phyloP scores from a whole-genome alignment of 1,140 invertebrate genomes.

The Oryctes rhinoceros region DNA sequence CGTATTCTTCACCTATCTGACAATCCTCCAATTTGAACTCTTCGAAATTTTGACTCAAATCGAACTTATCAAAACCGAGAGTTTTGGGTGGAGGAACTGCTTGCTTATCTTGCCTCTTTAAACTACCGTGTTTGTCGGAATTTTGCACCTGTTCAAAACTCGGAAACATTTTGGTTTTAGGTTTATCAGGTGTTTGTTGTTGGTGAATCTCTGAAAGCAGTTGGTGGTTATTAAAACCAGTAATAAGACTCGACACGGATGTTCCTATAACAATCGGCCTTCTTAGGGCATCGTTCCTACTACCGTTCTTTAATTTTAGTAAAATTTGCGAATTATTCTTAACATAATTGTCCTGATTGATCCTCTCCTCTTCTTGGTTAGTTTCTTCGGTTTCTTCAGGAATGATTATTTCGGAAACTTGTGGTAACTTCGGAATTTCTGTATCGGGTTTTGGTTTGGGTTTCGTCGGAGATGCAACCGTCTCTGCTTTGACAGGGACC shows the following conservation, averaged over 20 bases:
- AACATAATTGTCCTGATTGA: constrained; percentile 59
- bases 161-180: constrained; percentile 54
- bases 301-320: constrained; percentile 47
- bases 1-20: constrained; percentile 63
- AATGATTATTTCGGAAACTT: constrained; percentile 70
- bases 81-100: constrained; percentile 45
- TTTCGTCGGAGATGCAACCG: constrained; percentile 60
- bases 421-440: constrained; percentile 69
- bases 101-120: constrained; percentile 54
- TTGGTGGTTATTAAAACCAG: constrained; percentile 66
- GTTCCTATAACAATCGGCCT: constrained; percentile 64
- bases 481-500: constrained; percentile 50
- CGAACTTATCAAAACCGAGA: constrained; percentile 66
- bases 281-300: constrained; percentile 42
- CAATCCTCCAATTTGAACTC: constrained; percentile 81
- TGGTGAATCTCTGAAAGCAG: constrained; percentile 55
- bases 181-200: constrained; percentile 52
- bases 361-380: constrained; percentile 55
- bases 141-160: constrained; percentile 59
- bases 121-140: constrained; percentile 56
- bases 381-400: constrained; percentile 66
- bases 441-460: constrained; percentile 64
- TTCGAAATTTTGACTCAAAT: constrained; percentile 79
- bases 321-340: constrained; percentile 59
- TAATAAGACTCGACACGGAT: constrained; percentile 68